phyloP scores from a whole-genome alignment of 2,113 vertebrate genomes.

The Myxocyprinus asiaticus region DNA sequence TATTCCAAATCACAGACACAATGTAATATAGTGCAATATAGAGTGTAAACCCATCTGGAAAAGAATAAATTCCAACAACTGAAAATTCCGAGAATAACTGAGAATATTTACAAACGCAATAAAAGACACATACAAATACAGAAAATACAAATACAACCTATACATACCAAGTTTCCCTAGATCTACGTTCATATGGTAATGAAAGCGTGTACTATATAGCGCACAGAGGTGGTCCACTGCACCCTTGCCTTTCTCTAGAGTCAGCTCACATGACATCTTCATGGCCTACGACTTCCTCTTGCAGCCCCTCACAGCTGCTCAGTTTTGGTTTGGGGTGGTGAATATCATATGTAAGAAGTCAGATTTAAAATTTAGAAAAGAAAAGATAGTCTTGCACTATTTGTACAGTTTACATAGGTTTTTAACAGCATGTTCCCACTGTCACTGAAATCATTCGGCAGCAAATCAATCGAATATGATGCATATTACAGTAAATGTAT shows the following conservation, averaged over 20 bases:
- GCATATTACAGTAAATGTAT: background rate
- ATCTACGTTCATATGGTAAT: background rate
- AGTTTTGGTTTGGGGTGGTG: background rate
- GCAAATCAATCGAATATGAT: background rate
- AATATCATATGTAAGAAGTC: background rate
- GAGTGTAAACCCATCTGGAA: too few relatives aligned
- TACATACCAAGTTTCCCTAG: constrained; percentile 33
- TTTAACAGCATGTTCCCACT: background rate
- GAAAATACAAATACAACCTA: background rate
- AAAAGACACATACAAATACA: too few relatives aligned
- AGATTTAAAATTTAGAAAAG: background rate
- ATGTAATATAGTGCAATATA: too few relatives aligned
- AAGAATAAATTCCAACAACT: too few relatives aligned
- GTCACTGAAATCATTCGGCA: background rate
- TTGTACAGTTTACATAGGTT: background rate
- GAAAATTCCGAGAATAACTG: too few relatives aligned
- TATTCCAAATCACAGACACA: too few relatives aligned
- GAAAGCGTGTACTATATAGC: constrained; percentile 1
- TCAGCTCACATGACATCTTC: constrained; percentile 28
- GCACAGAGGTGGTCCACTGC: background rate
- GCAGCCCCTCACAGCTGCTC: background rate
- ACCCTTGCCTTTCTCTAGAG: constrained; percentile 13
- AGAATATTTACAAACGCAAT: too few relatives aligned
- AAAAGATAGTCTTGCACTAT: background rate
- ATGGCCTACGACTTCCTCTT: constrained; percentile 45